Evolutionary conservation across 2,797 vertebrate species (phyloP), one percentile per base, ranked within the genome.

Genomic region (Macrochelys suwanniensis): DNA sequence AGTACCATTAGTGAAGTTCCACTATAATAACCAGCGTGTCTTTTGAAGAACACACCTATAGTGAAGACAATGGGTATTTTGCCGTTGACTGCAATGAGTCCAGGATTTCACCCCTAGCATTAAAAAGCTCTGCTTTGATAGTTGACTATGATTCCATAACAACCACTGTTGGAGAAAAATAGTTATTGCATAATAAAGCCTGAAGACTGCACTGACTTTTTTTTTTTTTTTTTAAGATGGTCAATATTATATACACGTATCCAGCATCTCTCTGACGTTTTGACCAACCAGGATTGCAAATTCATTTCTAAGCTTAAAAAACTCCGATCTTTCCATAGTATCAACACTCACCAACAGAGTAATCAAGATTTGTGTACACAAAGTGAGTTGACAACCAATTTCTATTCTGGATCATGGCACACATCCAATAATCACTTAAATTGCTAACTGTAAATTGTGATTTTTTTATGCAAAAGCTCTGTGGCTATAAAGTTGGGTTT

Each of bases 351-450:
- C 45, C 71, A 94, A 90, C 1, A 9, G 83, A 74, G 7, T 50
- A n/a, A 26, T 53, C 68, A 71, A 57, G 33, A 84, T 7, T 80
- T 76, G 54, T 96, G 42, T 71, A 9, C 51, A 61, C 19, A 53
- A 25, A 1, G 42, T 45, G 7, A 26, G 11, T 19, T 42, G 21
- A 86, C 85, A 78, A 59, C 85, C 56, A 61, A 61, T 28, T 79
- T 65, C 57, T 94, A 4, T 65, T 92, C 78, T 78, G 17, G 25
- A 86, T 86, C 42, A 80, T 92, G 92, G 89, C 85, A 77, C 2
- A 1, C 1, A 2, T 45, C 77, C 79, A 95, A 23, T 59, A 9
- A 86, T 82, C 11, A 37, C 81, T 90, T 71, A 56, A 28, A 74
- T 19, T 81, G 81, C 80, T 91, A 92, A 68, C 56, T 85, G 87